Conservation (phyloP, 2,113 vertebrate genomes). For the Sialia sialis region DNA sequence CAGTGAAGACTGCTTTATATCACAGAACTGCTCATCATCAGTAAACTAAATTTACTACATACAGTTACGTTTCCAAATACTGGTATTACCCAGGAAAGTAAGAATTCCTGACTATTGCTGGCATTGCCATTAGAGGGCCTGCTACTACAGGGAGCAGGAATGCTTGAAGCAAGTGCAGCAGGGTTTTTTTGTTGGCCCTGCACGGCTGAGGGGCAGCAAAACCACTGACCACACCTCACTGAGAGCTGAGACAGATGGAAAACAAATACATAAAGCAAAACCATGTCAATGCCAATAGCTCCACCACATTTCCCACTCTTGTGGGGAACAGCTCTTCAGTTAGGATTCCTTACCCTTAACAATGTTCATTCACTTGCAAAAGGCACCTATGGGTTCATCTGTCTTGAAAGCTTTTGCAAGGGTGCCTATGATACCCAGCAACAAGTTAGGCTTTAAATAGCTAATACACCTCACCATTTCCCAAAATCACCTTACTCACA, state of each 20-base stretch:
- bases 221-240: neutral
- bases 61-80: neutral
- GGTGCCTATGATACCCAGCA: neutral
- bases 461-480: neutral
- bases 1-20: neutral
- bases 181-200: neutral
- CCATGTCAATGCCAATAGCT: neutral
- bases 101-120: neutral
- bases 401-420: neutral
- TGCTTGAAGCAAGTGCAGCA: fast-evolving
- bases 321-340: neutral
- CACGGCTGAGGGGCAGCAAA: neutral
- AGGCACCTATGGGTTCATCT: neutral
- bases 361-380: neutral
- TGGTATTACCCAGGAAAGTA: neutral
- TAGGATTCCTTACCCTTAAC: neutral
- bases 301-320: fast-evolving
- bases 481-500: neutral
- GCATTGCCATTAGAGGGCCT: neutral
- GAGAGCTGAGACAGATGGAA: neutral
- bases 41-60: neutral
- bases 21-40: neutral
- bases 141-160: neutral
- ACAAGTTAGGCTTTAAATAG: neutral
- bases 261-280: neutral